Conservation (phyloP, 2,113 vertebrate genomes). For the Nesoenas mayeri region DNA sequence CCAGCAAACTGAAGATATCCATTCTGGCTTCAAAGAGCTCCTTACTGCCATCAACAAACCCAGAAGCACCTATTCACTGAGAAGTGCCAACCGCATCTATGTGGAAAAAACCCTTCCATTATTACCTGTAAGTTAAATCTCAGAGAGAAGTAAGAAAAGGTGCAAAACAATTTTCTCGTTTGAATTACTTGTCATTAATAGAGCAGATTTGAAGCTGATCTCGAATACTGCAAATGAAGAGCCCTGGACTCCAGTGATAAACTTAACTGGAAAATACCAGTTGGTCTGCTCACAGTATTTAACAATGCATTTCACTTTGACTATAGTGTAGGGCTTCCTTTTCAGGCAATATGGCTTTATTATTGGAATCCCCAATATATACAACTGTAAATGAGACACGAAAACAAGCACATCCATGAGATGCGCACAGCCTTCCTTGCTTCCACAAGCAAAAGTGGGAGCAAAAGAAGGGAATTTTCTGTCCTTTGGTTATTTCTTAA, state of each 20-base stretch:
- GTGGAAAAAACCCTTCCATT: slow-evolving; percentile 59
- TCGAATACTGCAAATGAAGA: neutral
- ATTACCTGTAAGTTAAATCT: slow-evolving; percentile 51
- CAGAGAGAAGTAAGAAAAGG: neutral
- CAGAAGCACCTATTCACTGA: slow-evolving; percentile 55
- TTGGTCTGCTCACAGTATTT: neutral
- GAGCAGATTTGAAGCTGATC: neutral
- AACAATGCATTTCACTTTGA: neutral
- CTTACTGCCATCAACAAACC: slow-evolving; percentile 54
- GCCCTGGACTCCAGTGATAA: neutral
- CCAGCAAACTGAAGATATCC: slow-evolving; percentile 19
- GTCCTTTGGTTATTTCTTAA: neutral
- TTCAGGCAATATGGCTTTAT: neutral
- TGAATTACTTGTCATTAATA: neutral
- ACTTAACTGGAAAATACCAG: neutral
- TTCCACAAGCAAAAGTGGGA: neutral
- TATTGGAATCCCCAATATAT: fast-evolving
- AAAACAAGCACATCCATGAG: neutral
- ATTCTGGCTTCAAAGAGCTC: slow-evolving; percentile 55
- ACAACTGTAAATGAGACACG: neutral
- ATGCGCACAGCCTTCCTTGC: fast-evolving
- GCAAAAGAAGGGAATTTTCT: neutral
- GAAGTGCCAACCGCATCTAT: slow-evolving; percentile 64
- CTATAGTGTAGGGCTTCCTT: neutral
- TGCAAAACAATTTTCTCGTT: neutral